A percentile compares a stretch with the other conserved stretches of the same genome.
These are phyloP conservation scores for Bos indicus DNA, from an alignment of 2,113 vertebrate species.

Conservation along the genomic window DNA sequence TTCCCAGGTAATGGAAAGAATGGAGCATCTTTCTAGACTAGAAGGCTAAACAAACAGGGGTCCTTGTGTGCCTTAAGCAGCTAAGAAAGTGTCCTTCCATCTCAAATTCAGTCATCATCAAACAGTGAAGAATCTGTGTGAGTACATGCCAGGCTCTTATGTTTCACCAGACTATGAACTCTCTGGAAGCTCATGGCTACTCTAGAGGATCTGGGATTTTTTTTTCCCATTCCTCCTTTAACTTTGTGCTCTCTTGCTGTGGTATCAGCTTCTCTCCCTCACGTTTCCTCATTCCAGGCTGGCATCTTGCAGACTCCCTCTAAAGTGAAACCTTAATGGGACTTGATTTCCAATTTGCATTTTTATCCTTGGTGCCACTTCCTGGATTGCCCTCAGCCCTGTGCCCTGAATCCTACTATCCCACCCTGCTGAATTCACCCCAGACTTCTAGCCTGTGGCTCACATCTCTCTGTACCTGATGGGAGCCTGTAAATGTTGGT, in stretches of 20 bases:
- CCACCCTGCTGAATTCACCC: no score
- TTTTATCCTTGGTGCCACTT: not conserved
- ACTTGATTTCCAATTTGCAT: not conserved
- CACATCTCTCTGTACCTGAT: not conserved
- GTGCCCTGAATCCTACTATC: not conserved
- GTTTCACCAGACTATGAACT: not conserved
- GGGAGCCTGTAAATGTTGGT: no score
- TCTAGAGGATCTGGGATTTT: not conserved
- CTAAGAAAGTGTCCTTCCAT: not conserved
- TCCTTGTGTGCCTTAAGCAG: not conserved
- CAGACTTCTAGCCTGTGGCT: rapidly evolving
- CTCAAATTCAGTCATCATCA: not conserved
- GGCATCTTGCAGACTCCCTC: not conserved
- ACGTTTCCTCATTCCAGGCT: not conserved
- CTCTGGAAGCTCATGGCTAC: not conserved
- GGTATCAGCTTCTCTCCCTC: not conserved
- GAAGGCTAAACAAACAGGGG: not conserved
- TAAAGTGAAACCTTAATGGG: not conserved
- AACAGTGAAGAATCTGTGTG: not conserved
- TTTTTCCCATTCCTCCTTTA: not conserved
- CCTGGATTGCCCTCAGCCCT: not conserved
- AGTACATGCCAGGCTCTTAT: rapidly evolving
- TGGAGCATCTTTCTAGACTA: not conserved
- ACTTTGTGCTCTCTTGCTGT: no score
- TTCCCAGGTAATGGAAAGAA: not conserved